A percentile compares a stretch with the other conserved stretches of the same genome.
Evolutionary conservation across 2,888 invertebrate species (phyloP).

Genomic region (Meghimatium bilineatum): DNA sequence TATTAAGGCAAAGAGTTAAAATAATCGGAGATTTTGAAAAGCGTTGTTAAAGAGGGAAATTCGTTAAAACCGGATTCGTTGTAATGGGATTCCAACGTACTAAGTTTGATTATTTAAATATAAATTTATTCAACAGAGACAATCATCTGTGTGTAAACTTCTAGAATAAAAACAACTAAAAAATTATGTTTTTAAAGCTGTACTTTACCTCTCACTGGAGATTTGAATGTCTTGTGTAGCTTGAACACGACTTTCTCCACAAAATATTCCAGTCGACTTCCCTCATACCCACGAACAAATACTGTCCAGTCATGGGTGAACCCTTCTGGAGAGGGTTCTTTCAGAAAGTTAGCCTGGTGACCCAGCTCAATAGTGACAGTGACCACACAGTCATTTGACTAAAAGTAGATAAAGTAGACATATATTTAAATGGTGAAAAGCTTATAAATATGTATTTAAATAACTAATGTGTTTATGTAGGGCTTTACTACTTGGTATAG

Average conservation of each 20-base stretch:
- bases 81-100: no score
- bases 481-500: neutral
- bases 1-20: no score
- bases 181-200: neutral
- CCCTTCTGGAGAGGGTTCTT: constrained; percentile 89
- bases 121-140: no score
- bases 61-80: no score
- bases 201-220: constrained; percentile 94
- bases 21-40: no score
- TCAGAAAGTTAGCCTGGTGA: constrained; percentile 89
- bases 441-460: neutral
- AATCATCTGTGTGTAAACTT: neutral
- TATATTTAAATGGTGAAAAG: neutral
- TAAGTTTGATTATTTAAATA: no score
- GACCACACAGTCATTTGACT: constrained; percentile 48
- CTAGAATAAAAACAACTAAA: neutral
- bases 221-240: constrained; percentile 93
- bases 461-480: neutral
- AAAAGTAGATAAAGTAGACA: neutral
- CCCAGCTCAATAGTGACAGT: constrained; percentile 92
- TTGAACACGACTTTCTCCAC: constrained; percentile 93
- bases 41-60: no score
- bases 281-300: constrained; percentile 92
- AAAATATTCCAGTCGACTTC: constrained; percentile 91
- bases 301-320: constrained; percentile 99